Base-by-base conservation (phyloP, 2,888 invertebrate species). In the Drosophila eohydei region DNA sequence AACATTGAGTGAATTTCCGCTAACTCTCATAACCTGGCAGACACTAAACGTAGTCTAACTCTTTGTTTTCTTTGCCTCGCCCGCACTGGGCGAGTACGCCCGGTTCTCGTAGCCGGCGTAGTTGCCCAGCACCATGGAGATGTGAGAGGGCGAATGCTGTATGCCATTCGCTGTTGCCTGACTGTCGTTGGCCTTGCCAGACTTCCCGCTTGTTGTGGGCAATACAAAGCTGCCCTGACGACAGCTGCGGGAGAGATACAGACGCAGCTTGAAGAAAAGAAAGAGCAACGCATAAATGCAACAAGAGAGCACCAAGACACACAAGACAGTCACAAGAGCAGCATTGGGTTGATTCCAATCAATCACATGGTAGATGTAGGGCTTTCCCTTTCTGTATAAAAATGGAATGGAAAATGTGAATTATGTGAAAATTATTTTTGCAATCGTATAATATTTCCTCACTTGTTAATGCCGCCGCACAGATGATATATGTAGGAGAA, bases 291-390 rank as follows among this genome's bases (percentile, higher is more conserved):
- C 82, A 64, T 93, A 92, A 5, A 93, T 78, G 66, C 88, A 80
- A 30, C 92, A 91, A 21, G 89, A 89, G 0, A 93, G 80, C 4
- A 91, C 5, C 2, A 93, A 51, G 4, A 92, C 89, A 14, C 91
- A 92, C 26, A 91, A 3, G 0, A 92, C 89, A 0, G 92, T 92
- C 28, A 85, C 34, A 0, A 83, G 67, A 0, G 93, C 84, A 0
- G 93, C 82, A 26, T 65, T 91, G 34, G 94, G 96, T 61, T 94
- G 94, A 68, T 94, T 93, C 97, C 97, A 97, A 92, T 97, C 95
- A 41, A 97, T 93, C 0, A 96, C 94, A 38, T 95, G 94, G 90
- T 97, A 97, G 71, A 97, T 96, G 68, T 94, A 95, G 0, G 94
- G 94, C 11, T 94, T 90, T 0, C 96, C 96, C 43, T 93, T 91